Base-by-base conservation (phyloP, 2,888 invertebrate species). In the Nemoura dubitans region DNA sequence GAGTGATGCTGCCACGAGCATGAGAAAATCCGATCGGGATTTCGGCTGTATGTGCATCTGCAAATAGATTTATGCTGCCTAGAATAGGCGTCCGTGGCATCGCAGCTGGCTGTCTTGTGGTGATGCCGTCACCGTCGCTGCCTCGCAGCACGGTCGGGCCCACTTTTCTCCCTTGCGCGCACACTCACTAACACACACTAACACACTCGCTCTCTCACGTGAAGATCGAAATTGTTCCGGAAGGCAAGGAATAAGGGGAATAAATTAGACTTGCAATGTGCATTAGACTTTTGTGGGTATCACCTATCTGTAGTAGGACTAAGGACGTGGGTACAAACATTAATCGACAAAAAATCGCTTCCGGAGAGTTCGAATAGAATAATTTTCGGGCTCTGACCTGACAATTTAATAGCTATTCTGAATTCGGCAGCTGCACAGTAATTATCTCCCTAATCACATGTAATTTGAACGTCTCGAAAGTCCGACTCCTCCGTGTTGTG, bases 21-120 rank as follows among this genome's bases (percentile, higher is more conserved):
- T 78, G 78, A 78, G 78, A 25, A 78, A 78, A 78, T 27, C 3
- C 2, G 78, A 78, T 28, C 28, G 78, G 78, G 78, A 78, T 59
- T 59, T 21, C 3, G 59, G 59, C 59, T 59, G 21, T 36, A 1
- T 3, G 59, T 59, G 59, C 59, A 21, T 59, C 59, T 59, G 59
- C 59, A 59, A 59, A 59, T 59, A 59, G 59, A 59, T 59, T 59
- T 59, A 59, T 59, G 59, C 16, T 21, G 59, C 59, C 21, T 59
- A 59, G 59, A 59, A 59, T 59, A 59, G 59, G 59, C 59, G 59
- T 59, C 16, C 59, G 2, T 59, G 16, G 6, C 59, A 59, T 59
- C 59, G 59, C 59, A 59, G 59, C 59, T 59, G 59, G 59, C 16
- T 59, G 59, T 59, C 59, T 59, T 59, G 59, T 59, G 59, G 14